A percentile compares a stretch with the other conserved stretches of the same genome.
Evolutionary conservation across 2,113 vertebrate genomes (phyloP).

Genomic region (Epinephelus lanceolatus): DNA sequence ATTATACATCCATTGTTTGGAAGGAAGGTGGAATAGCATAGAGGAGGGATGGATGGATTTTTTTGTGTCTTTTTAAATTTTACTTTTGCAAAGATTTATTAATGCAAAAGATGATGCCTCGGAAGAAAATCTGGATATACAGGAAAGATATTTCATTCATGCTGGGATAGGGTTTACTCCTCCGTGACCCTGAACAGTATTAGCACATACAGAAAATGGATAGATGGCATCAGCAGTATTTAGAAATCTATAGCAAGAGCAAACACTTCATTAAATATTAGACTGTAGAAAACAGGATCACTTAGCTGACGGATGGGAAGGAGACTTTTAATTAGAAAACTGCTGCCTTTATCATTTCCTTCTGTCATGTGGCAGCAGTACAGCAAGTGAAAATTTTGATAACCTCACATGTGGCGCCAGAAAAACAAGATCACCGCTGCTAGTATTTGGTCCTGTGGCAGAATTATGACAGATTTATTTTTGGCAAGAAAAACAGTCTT

Average conservation of each 20-base stretch:
- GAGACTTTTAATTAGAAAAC: neutral
- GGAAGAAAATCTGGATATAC: slow-evolving; percentile 1
- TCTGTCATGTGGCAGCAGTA: slow-evolving; percentile 7
- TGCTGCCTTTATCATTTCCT: neutral
- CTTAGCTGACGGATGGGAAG: neutral
- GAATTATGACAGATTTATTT: slow-evolving; percentile 57
- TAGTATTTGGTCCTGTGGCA: slow-evolving; percentile 11
- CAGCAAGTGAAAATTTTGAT: neutral
- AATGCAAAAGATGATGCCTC: slow-evolving; percentile 28
- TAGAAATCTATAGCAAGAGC: slow-evolving; percentile 10
- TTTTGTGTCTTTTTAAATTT: slow-evolving; percentile 7
- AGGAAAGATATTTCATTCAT: slow-evolving; percentile 1
- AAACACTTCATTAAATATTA: neutral
- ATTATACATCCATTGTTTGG: neutral
- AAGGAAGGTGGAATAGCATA: neutral
- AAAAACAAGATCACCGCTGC: slow-evolving; percentile 24
- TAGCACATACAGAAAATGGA: neutral
- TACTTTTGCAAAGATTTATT: slow-evolving; percentile 37
- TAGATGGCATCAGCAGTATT: neutral
- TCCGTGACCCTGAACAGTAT: neutral
- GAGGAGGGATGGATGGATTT: slow-evolving; percentile 12
- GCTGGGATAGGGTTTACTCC: slow-evolving; percentile 9
- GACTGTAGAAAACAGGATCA: neutral
- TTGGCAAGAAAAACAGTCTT: slow-evolving; percentile 42
- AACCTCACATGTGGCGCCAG: neutral